Evolutionary conservation across 2,113 vertebrate species (phyloP).

Genomic region (Salvelinus alpinus): DNA sequence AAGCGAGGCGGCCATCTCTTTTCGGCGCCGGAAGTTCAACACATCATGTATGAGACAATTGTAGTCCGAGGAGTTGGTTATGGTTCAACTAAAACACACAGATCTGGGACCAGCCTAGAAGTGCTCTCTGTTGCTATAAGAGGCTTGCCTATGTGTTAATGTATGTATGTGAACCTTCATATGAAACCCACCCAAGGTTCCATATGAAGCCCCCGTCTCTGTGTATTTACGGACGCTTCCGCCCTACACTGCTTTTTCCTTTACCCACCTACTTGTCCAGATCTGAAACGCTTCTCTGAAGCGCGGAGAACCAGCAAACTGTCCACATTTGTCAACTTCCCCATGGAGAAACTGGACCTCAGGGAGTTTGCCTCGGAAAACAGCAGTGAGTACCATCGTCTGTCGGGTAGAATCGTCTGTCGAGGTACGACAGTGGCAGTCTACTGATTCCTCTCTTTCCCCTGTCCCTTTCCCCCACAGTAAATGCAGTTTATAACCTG

Average conservation of each 20-base stretch:
- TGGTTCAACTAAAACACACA: too few relatives aligned
- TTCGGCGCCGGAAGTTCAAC: too few relatives aligned
- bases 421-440: not conserved
- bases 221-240: not conserved
- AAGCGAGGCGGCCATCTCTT: too few relatives aligned
- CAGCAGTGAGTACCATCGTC: conserved; percentile 83
- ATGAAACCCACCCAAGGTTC: too few relatives aligned
- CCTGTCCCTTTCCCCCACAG: conserved; percentile 64
- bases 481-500: conserved; percentile 91
- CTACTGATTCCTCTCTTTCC: not conserved
- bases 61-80: too few relatives aligned
- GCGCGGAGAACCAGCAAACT: conserved; percentile 94
- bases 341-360: conserved; percentile 92
- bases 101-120: not conserved
- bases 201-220: not conserved
- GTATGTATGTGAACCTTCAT: not conserved
- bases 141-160: not conserved
- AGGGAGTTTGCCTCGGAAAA: conserved; percentile 92
- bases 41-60: too few relatives aligned
- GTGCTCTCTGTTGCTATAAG: not conserved
- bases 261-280: conserved; percentile 73
- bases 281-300: conserved; percentile 97
- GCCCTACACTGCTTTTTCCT: conserved; percentile 60
- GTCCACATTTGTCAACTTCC: conserved; percentile 95
- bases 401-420: not conserved